Evolutionary conservation across 1,140 invertebrate genomes (phyloP), one percentile per base, ranked within the genome.

Genomic region (Belonocnema kinseyi): DNA sequence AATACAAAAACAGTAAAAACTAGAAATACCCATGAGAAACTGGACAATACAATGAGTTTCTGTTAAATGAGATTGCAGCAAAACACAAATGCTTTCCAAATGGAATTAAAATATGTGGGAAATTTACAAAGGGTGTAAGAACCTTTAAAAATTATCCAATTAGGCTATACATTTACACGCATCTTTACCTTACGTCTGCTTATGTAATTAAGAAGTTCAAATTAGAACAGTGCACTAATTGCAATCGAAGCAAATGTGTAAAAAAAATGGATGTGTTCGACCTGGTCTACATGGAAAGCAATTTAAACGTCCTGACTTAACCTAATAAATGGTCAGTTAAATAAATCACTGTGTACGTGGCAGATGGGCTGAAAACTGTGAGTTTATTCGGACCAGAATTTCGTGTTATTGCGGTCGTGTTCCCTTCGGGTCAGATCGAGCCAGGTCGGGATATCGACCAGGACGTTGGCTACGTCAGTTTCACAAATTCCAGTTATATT

Each of bases 401-500:
- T 19, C 13, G 66, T 33, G 77, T 72, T 61, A 10, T 72, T 56
- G 19, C 12, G 74, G 61, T 50, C 74, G 77, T 74, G 76, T 75
- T 66, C 61, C 26, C 14, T 46, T 70, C 53, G 17, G n/a, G 51
- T 74, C 76, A 74, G 77, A 76, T 71, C 51, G 51, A 70, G 78
- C 74, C 72, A 74, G 76, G 81, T 75, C 76, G 70, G 21, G 26
- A 82, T 82, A 82, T 82, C 78, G 81, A 82, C 74, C 76, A 54
- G 7, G 14, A 74, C 54, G 53, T 50, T 50, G n/a, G 58, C 58
- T 17, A 51, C 50, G 19, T 50, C 19, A 19, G 16, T 51, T 66
- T n/a, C 74, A 70, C 74, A 71, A 75, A 75, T 75, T 75, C 74
- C 51, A n/a, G 58, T 51, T 75, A 53, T 33, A 66, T 33, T 66